Base-by-base conservation (phyloP, 2,113 vertebrate genomes). In the Nerophis ophidion region DNA sequence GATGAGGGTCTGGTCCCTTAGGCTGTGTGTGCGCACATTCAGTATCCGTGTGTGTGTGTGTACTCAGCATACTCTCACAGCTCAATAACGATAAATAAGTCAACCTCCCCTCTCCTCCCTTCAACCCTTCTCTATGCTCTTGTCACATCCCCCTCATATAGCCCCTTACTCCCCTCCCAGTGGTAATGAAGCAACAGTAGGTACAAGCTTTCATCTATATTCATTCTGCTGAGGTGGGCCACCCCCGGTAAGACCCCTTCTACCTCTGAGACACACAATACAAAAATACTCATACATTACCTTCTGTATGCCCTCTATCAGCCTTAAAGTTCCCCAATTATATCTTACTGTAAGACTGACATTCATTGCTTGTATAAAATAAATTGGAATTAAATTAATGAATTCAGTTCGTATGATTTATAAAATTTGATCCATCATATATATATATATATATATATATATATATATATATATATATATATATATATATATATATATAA, bases 41-140 rank as follows among this genome's bases (percentile, higher is more conserved):
- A 57, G 60, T 62, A 38, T 52, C 40, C 46, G 42, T 48, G 47
- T 56, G 55, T 65, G 65, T 57, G 47, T 63, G 55, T 58, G 48
- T 36, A 34, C 60, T 72, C 76, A 76, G 65, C 55, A 48, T 74
- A 66, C 74, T 69, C 81, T 82, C 79, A 81, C 84, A 86, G 79
- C 80, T 87, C 83, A 85, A 83, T 86, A 81, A 86, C 81, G 75
- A 86, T 87, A 87, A 86, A 83, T 86, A 86, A 87, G 80, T 87
- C 80, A 85, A 79, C 77, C 77, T 71, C 54, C 69, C 62, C 75
- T 71, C 67, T 65, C 65, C 69, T 67, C 68, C 70, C 60, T 57
- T 63, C 66, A 77, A 74, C 70, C 82, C 63, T 61, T 69, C 75
- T 80, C 50, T 17, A 57, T 69, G 55, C 65, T 83, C 66, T 70